Base-by-base conservation (phyloP, 2,888 invertebrate species). In the Epinotia brunnichana region DNA sequence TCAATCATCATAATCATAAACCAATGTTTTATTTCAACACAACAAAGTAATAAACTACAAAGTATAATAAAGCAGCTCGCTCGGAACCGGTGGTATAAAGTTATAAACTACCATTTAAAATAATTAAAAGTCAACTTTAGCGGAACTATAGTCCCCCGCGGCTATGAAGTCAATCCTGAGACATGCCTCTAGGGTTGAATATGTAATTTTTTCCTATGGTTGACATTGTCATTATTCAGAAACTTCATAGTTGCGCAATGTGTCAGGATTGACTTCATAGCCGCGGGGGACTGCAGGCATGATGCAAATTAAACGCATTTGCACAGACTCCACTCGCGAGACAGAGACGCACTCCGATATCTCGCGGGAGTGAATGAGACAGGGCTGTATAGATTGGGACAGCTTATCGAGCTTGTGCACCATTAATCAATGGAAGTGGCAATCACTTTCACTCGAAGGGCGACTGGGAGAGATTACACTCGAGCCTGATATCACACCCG, bases 281-380 rank as follows among this genome's bases (percentile, higher is more conserved):
- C n/a, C n/a, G n/a, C n/a, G n/a, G n/a, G n/a, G n/a, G n/a, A n/a
- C n/a, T n/a, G 29, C 7, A n/a, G n/a, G n/a, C 29, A 29, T 66
- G 24, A 39, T 69, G 59, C 60, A 69, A 69, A 69, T 69, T 35
- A n/a, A 51, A 21, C 68, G 39, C 54, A 60, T 69, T 69, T 60
- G 68, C 68, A 60, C 39, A 60, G 39, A 61, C 57, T 48, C 57
- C 57, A 57, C 48, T 48, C 15, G 21, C 19, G 29, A 29, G 57
- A 48, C 10, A 59, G 67, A 59, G 48, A 21, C 29, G 21, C 53
- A 11, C 17, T 29, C 7, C 13, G 44, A 5, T 17, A 3, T 41
- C 11, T 5, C 7, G 10, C 4, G 11, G 44, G 44, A 44, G 24
- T 10, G 44, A 44, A 24, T 11, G 66, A 44, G 56, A 66, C 24